Conservation (phyloP, 2,113 vertebrate genomes). For the Corythaixoides concolor region DNA sequence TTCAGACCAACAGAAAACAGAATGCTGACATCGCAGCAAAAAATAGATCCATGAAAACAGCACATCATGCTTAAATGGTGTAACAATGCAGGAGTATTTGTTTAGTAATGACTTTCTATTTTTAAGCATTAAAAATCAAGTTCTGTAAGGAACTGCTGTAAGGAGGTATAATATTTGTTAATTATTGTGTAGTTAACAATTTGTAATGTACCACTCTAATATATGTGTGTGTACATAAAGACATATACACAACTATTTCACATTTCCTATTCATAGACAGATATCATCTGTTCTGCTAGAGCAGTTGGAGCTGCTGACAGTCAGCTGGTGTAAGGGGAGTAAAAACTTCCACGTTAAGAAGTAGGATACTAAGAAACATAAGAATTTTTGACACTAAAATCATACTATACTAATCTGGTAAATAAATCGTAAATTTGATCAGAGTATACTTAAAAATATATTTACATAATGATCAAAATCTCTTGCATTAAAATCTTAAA, state of each 20-base stretch:
- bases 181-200: neutral
- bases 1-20: neutral
- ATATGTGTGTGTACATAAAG: neutral
- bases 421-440: neutral
- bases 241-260: neutral
- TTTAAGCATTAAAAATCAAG: neutral
- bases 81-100: neutral
- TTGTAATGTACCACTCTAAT: neutral
- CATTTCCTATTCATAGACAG: neutral
- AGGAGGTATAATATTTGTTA: neutral
- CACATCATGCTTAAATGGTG: neutral
- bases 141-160: neutral
- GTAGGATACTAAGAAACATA: neutral
- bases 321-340: neutral
- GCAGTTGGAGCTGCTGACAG: neutral
- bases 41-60: rapidly evolving
- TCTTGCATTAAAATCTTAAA: neutral
- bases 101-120: neutral
- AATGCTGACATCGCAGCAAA: neutral
- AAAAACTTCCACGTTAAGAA: neutral
- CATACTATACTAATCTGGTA: neutral
- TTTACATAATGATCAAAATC: neutral
- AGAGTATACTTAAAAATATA: neutral
- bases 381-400: neutral
- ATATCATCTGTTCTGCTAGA: neutral